Evolutionary conservation across 2,113 vertebrate species (phyloP).

Genomic region (Sander vitreus): DNA sequence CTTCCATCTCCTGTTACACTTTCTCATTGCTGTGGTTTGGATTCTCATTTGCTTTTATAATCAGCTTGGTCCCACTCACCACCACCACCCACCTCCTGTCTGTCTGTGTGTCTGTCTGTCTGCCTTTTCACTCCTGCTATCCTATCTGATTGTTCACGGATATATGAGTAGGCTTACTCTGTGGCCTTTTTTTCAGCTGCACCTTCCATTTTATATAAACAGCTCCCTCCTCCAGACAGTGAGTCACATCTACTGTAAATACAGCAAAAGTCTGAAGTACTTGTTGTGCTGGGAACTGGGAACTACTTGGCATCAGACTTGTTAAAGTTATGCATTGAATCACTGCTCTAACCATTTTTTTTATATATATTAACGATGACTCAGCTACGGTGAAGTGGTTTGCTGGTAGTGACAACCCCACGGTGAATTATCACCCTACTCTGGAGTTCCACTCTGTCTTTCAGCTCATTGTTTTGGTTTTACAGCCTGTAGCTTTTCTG

Average conservation of each 20-base stretch:
- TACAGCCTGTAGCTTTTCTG: neutral
- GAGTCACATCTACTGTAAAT: slow-evolving; percentile 49
- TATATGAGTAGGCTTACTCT: slow-evolving; percentile 13
- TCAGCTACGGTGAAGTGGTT: neutral
- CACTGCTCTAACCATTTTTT: neutral
- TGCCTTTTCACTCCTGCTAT: slow-evolving; percentile 18
- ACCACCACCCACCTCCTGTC: slow-evolving; percentile 22
- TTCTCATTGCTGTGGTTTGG: slow-evolving; percentile 26
- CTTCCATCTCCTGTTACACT: slow-evolving; percentile 4
- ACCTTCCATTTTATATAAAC: slow-evolving; percentile 36
- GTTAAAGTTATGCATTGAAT: no score
- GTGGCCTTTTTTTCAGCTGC: slow-evolving; percentile 9
- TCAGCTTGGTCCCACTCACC: slow-evolving; percentile 4
- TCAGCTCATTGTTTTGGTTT: neutral
- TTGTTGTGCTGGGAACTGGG: neutral
- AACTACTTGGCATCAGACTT: neutral
- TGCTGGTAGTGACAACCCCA: neutral
- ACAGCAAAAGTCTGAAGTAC: slow-evolving; percentile 9
- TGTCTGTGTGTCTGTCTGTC: neutral
- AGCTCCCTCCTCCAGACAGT: slow-evolving; percentile 52
- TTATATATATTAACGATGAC: neutral
- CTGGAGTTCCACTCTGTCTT: neutral
- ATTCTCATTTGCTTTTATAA: slow-evolving; percentile 47
- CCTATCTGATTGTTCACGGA: slow-evolving; percentile 19
- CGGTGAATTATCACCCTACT: neutral